A percentile compares a stretch with the other conserved stretches of the same genome.
Evolutionary conservation across 2,888 invertebrate genomes (phyloP).

Genomic region (Chloroclysta siterata): DNA sequence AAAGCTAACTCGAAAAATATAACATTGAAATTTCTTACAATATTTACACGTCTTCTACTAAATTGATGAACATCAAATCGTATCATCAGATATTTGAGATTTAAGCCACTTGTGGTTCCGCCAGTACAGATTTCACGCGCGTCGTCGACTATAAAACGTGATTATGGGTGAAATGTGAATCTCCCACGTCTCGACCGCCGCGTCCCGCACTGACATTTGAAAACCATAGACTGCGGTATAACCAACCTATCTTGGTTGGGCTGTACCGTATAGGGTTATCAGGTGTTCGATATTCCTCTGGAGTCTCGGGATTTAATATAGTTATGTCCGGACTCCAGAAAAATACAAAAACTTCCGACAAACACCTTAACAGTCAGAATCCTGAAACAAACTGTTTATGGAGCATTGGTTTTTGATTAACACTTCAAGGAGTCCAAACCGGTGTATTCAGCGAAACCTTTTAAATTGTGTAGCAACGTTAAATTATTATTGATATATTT

Average conservation of each 20-base stretch:
- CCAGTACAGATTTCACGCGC: slow-evolving; percentile 16
- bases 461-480: too few species aligned
- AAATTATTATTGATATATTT: too few species aligned
- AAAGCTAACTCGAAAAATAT: not conserved
- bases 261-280: not conserved
- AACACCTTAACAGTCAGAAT: too few species aligned
- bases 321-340: not conserved
- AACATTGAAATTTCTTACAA: too few species aligned
- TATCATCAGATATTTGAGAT: not conserved
- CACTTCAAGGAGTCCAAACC: too few species aligned
- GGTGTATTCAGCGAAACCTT: too few species aligned
- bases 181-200: slow-evolving; percentile 67
- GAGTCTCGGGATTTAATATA: not conserved
- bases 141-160: slow-evolving; percentile 34
- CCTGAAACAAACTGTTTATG: too few species aligned
- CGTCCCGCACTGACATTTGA: slow-evolving; percentile 72
- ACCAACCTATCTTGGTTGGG: not conserved
- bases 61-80: not conserved
- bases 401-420: too few species aligned
- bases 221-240: slow-evolving; percentile 43
- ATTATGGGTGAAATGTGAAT: slow-evolving; percentile 64
- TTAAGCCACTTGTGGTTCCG: slow-evolving; percentile 4
- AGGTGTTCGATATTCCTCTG: not conserved
- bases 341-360: not conserved
- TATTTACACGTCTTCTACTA: too few species aligned